These are phyloP conservation scores for Aphidius gifuensis DNA, from an alignment of 1,140 invertebrate species.

Conservation along the genomic window DNA sequence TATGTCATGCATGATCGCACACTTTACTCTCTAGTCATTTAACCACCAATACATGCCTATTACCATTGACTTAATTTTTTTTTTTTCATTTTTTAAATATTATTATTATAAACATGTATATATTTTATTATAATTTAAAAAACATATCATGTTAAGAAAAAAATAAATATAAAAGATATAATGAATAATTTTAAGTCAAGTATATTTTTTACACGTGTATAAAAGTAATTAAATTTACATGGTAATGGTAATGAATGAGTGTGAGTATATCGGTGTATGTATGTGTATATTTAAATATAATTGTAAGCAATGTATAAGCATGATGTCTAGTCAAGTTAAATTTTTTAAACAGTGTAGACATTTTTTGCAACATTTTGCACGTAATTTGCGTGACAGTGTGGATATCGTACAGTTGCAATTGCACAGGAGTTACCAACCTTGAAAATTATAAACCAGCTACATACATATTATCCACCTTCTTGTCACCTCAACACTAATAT, in stretches of 20 bases:
- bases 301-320: slow-evolving; percentile 1
- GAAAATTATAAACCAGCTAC: slow-evolving; percentile 28
- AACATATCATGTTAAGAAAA: no score
- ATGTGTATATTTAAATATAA: background rate
- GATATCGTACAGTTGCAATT: slow-evolving; percentile 22
- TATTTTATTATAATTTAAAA: no score
- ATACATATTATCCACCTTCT: slow-evolving; percentile 25
- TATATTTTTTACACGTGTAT: no score
- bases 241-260: no score
- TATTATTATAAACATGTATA: no score
- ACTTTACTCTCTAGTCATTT: background rate
- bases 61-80: background rate
- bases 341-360: no score
- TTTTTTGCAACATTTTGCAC: background rate
- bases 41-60: no score
- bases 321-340: background rate
- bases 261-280: background rate
- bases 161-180: no score
- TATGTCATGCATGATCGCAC: slow-evolving; percentile 16
- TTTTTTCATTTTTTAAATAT: background rate
- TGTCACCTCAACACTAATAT: slow-evolving; percentile 27
- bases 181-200: no score
- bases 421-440: slow-evolving; percentile 31
- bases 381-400: slow-evolving; percentile 23
- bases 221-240: no score